Evolutionary conservation across 2,113 vertebrate genomes (phyloP).

Genomic region (Salminus brasiliensis): DNA sequence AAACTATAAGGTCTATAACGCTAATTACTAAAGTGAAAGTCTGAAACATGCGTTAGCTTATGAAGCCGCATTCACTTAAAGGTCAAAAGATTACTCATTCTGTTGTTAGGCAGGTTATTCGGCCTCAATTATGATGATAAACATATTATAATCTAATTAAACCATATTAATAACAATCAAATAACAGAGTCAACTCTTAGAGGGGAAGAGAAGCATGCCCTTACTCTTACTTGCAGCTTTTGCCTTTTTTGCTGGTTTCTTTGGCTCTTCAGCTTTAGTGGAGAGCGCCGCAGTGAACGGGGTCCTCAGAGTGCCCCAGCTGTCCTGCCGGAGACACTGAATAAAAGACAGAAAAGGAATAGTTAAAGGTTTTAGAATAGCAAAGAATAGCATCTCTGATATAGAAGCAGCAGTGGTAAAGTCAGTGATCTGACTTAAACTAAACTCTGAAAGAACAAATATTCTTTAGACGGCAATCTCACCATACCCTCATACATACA

Average conservation of each 20-base stretch:
- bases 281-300: conserved; percentile 64
- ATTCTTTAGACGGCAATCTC: no score
- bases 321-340: conserved; percentile 69
- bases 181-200: background rate
- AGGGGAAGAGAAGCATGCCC: conserved; percentile 28
- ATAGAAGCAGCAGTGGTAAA: no score
- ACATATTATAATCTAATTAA: no score
- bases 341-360: background rate
- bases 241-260: conserved; percentile 64
- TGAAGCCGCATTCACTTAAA: background rate
- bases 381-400: no score
- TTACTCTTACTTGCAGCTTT: conserved; percentile 70
- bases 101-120: background rate
- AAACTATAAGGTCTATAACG: no score
- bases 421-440: no score
- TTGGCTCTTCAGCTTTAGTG: conserved; percentile 64
- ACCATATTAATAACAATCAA: no score
- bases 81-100: background rate
- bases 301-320: conserved; percentile 59
- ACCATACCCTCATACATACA: no score
- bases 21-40: no score
- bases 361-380: background rate
- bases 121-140: no score
- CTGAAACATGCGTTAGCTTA: background rate
- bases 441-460: no score